Base-by-base conservation (phyloP, 2,797 vertebrate species). In the Aldrovandia affinis region DNA sequence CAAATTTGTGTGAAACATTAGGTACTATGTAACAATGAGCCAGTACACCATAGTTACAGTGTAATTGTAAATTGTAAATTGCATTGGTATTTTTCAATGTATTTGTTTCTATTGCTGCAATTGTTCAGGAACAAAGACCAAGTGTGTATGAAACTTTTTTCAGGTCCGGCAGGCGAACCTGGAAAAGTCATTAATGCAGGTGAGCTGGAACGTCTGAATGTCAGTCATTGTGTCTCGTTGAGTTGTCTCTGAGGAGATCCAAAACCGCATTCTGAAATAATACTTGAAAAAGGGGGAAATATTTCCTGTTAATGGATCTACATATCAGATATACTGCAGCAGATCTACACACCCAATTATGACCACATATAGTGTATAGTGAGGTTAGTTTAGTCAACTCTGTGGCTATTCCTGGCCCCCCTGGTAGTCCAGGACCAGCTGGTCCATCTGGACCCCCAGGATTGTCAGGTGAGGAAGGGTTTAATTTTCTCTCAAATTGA, bases 121-220 rank as follows among this genome's bases (percentile, higher is more conserved):
- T 15, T 18, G 14, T 61, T 61, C 4, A 61, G 25, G 0, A 61
- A 7, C 4, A 79, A 52, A 52, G 44, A 54, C 52, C 3, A 28
- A 2, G 14, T 59, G 57, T 83, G 15, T 52, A 7, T 30, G n/a
- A 52, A 22, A 30, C 18, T 78, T 88, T 87, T 91, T 86, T 68
- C 86, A 99, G 98, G 98, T 91, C 97, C 97, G 85, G 89, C 95
- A 0, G 98, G 98, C 81, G 65, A 91, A 86, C 90, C 96, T 77
- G 98, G 98, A 90, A 96, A 89, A 93, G 93, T 99, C 81, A 83
- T 97, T 87, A 97, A 93, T 88, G 94, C 97, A 94, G 97, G 98
- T 99, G 93, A 78, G 91, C 14, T 5, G n/a, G 39, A 39, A n/a
- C 7, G 65, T 5, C 65, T 81, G 79, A 30, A 2, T 68, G 9